Conservation (phyloP, 2,797 vertebrate species). For the Astyanax mexicanus region DNA sequence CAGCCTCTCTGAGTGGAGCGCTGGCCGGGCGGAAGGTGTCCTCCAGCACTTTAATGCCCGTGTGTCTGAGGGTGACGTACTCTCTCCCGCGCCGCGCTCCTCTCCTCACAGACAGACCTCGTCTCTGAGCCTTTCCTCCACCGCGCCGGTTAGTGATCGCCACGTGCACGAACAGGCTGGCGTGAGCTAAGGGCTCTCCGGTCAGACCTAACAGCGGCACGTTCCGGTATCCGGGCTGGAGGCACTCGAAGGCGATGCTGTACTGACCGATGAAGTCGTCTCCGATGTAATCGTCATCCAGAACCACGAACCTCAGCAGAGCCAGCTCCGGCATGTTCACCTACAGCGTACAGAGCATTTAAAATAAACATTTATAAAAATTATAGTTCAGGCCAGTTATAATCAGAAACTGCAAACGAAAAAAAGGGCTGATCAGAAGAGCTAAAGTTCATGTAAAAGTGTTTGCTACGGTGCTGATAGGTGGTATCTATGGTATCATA, state of each 20-base stretch:
- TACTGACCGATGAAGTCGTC: constrained; percentile 98
- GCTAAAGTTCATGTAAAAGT: too few relatives aligned
- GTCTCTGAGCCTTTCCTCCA: constrained; percentile 90
- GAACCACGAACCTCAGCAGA: constrained; percentile 92
- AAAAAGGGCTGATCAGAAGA: too few relatives aligned
- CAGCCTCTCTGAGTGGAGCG: constrained; percentile 87
- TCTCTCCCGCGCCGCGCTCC: constrained; percentile 89
- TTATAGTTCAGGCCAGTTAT: too few relatives aligned
- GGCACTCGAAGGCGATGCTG: constrained; percentile 91
- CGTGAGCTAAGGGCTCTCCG: constrained; percentile 90
- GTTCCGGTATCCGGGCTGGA: constrained; percentile 94
- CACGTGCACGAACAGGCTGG: constrained; percentile 93
- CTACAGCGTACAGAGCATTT: constrained; percentile 58
- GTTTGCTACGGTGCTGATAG: too few relatives aligned
- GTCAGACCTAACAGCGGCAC: constrained; percentile 90
- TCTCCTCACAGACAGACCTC: constrained; percentile 90
- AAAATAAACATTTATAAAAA: too few relatives aligned
- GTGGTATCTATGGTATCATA: too few relatives aligned
- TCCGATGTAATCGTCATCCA: constrained; percentile 98
- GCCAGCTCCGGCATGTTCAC: constrained; percentile 95
- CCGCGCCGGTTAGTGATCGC: constrained; percentile 93
- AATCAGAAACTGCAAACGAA: too few relatives aligned
- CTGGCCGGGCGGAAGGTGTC: constrained; percentile 89
- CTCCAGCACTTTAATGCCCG: constrained; percentile 89
- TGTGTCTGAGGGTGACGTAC: constrained; percentile 90